phyloP scores from a whole-genome alignment of 1,140 invertebrate genomes.

The Drosophila sproati region DNA sequence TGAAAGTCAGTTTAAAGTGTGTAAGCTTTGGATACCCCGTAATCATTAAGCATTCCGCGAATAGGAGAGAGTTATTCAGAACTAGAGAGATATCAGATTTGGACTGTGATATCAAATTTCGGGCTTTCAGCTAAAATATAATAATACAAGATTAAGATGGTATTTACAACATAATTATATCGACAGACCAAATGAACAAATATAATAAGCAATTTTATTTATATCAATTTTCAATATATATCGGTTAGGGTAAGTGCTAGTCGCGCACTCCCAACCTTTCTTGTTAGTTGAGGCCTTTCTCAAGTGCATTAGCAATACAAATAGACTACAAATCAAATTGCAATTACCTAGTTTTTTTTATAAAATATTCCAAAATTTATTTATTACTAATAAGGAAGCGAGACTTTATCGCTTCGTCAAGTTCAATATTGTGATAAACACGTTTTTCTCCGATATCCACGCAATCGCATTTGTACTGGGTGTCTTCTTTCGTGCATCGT shows the following conservation, averaged over 20 bases:
- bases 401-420: background rate
- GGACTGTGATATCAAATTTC: too few species aligned
- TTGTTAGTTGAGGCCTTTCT: background rate
- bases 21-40: background rate
- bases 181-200: too few species aligned
- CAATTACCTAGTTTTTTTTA: background rate
- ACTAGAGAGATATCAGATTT: too few species aligned
- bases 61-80: background rate
- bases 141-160: too few species aligned
- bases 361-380: background rate
- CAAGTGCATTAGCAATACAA: constrained; percentile 13
- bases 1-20: background rate
- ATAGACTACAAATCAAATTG: constrained; percentile 11
- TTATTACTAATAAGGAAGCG: background rate
- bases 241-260: constrained; percentile 1
- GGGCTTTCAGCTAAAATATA: too few species aligned
- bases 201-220: too few species aligned
- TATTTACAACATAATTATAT: too few species aligned
- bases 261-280: background rate
- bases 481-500: background rate
- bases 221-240: background rate
- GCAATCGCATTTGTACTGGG: background rate
- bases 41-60: background rate
- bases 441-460: background rate
- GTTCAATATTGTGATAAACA: background rate